phyloP scores from a whole-genome alignment of 1,140 invertebrate genomes.

The Calliopsis andreniformis region DNA sequence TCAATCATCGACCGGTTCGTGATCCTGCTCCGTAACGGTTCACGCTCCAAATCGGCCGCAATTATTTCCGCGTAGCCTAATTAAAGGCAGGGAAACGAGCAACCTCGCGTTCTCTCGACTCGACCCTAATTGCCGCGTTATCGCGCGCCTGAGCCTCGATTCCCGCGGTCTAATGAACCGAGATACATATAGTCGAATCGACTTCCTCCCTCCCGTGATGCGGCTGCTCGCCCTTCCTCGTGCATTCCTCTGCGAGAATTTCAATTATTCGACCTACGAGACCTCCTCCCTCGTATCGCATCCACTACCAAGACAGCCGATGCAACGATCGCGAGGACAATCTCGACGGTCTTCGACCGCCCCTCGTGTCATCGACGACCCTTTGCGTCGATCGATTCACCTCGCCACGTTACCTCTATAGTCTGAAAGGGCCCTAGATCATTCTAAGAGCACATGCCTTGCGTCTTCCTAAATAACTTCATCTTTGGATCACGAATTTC shows the following conservation, averaged over 20 bases:
- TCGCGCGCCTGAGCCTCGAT: conserved; percentile 22
- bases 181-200: conserved; percentile 9
- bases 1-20: conserved; percentile 26
- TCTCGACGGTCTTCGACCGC: too few species aligned
- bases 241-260: conserved; percentile 32
- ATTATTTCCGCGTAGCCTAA: conserved; percentile 19
- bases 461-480: too few species aligned
- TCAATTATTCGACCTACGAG: conserved; percentile 24
- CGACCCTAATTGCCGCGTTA: conserved; percentile 33
- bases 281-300: neutral
- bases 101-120: conserved; percentile 1
- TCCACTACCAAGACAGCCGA: conserved; percentile 10
- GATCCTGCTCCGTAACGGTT: neutral
- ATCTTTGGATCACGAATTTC: too few species aligned
- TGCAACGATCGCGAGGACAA: too few species aligned
- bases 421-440: too few species aligned
- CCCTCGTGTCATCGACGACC: too few species aligned
- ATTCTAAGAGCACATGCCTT: too few species aligned
- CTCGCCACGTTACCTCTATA: too few species aligned
- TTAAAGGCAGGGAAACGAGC: conserved; percentile 5
- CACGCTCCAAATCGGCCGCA: neutral
- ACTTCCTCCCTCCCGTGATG: neutral
- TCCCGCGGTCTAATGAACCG: conserved; percentile 16
- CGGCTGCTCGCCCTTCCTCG: neutral
- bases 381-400: too few species aligned